Evolutionary conservation across 2,113 vertebrate species (phyloP), one percentile per base, ranked within the genome.

Genomic region (Mormoops blainvillei): DNA sequence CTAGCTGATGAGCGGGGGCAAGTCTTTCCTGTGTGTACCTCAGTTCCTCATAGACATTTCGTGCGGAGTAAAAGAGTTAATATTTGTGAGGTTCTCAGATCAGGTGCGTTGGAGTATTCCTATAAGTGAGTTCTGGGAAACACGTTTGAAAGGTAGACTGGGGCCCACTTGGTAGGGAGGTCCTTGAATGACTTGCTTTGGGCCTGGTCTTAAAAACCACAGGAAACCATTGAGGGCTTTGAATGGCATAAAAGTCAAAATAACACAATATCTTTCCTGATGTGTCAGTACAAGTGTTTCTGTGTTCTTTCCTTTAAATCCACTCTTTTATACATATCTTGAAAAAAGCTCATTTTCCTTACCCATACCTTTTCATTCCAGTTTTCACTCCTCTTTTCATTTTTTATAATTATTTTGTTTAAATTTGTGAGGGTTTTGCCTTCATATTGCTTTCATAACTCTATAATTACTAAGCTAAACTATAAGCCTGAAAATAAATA

Each of bases 401-500:
- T 77, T 90, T 90, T 94, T 89, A 36, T 70, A 70, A 89, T 71
- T 58, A 4, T 85, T 73, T 86, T 86, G 16, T 87, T 85, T 65
- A 93, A 83, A 78, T 96, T 77, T 91, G 7, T 83, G 4, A 81
- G 54, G 7, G 2, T 19, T 77, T 78, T 43, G n/a, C 16, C 73
- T 58, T 92, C 28, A 45, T 38, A 81, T 87, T n/a, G 22, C 45
- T 54, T 68, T 61, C 94, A 97, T 36, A 22, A 87, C 50, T 58
- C 33, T 33, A 4, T 70, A 82, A 63, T 87, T 77, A 81, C 45
- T 68, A 82, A 74, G 22, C 78, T 90, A 65, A 95, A 88, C 56
- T 76, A 38, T 52, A 73, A 74, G 74, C 28, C 96, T 98, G 91
- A 96, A 97, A 97, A 97, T 97, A 83, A 94, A 92, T 33, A 93